A percentile compares a stretch with the other conserved stretches of the same genome.
Conservation (phyloP, 2,113 vertebrate genomes). For the Ciconia stormi region DNA sequence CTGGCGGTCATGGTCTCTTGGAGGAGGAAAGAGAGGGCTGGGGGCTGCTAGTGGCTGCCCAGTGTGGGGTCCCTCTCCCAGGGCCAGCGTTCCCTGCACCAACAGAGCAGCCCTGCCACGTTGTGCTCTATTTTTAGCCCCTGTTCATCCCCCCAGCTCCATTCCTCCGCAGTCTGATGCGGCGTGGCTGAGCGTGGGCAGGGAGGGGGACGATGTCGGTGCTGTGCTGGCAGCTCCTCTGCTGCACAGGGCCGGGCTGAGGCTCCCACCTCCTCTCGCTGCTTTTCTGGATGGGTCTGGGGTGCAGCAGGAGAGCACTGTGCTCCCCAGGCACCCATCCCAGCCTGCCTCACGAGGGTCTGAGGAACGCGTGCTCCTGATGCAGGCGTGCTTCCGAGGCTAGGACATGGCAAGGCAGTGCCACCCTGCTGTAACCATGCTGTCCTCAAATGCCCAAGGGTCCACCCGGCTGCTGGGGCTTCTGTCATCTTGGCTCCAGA, state of each 20-base stretch:
- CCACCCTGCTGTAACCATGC: accelerated
- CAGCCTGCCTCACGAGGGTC: neutral
- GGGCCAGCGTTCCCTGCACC: neutral
- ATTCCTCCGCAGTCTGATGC: neutral
- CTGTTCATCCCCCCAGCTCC: neutral
- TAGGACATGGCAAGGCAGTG: neutral
- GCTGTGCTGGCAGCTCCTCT: accelerated
- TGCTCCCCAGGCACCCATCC: neutral
- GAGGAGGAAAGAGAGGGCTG: neutral
- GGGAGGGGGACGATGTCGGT: neutral
- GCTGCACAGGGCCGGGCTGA: neutral
- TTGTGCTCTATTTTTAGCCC: constrained; percentile 39
- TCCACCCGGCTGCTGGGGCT: neutral
- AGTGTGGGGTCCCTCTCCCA: neutral
- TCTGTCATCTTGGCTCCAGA: neutral
- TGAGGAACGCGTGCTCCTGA: accelerated
- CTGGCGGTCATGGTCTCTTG: accelerated
- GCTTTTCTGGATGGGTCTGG: neutral
- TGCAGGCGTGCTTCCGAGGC: neutral
- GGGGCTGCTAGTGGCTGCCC: neutral
- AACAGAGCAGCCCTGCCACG: neutral
- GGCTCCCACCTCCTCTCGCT: neutral
- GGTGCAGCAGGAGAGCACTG: neutral
- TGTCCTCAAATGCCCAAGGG: neutral
- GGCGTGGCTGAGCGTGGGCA: neutral